These are phyloP conservation scores for Lepidothrix coronata DNA, from an alignment of 2,113 vertebrate species.

Conservation along the genomic window DNA sequence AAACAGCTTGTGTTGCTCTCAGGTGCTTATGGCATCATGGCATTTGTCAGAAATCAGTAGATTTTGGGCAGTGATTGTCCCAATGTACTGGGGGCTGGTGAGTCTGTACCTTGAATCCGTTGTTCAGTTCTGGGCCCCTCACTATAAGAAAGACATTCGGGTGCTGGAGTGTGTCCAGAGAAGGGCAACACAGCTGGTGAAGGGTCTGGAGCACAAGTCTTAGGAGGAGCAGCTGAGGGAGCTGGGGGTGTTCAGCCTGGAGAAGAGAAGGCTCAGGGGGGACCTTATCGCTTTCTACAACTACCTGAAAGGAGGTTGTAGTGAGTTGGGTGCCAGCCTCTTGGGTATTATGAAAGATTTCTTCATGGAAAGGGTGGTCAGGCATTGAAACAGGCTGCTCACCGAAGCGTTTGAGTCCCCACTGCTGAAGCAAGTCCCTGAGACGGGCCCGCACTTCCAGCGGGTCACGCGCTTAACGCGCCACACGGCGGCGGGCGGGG, in stretches of 20 bases:
- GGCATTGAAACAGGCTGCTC: not conserved
- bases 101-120: not conserved
- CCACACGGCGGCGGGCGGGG: not conserved
- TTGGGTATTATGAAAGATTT: not conserved
- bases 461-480: rapidly evolving
- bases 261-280: not conserved
- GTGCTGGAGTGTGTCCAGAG: not conserved
- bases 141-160: not conserved
- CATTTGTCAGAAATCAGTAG: not conserved
- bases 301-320: rapidly evolving
- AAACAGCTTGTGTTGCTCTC: rapidly evolving
- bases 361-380: not conserved
- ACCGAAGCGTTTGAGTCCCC: not conserved
- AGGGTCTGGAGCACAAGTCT: not conserved
- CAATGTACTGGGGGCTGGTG: not conserved
- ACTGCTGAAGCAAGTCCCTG: rapidly evolving
- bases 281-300: not conserved
- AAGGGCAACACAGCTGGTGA: rapidly evolving
- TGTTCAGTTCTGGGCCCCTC: not conserved
- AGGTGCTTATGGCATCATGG: rapidly evolving
- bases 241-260: not conserved
- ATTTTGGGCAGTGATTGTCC: not conserved
- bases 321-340: rapidly evolving
- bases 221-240: rapidly evolving
- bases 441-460: not conserved